Evolutionary conservation across 2,888 invertebrate species (phyloP), one percentile per base, ranked within the genome.

Genomic region (Tupiocoris notatus): DNA sequence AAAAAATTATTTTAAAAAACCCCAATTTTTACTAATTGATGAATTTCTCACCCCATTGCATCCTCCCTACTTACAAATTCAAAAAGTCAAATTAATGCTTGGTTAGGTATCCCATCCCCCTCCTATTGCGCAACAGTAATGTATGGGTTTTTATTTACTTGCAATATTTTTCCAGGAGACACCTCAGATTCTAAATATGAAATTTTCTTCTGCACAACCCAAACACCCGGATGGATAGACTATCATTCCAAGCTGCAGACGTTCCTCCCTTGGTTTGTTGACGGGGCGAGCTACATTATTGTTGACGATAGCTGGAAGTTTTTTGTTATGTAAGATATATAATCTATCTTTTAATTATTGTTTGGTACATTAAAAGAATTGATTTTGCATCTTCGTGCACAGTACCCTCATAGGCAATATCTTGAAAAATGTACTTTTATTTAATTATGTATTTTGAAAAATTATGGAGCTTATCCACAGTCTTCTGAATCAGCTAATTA

Each of bases 251-350:
- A 93, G 71, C 86, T 98, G 80, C 96, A 98, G 85, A 94, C 95
- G 0, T 94, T 97, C 82, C 87, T 98, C 9, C 85, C 97, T 77
- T 98, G 95, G 93, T 98, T 92, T 85, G 95, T 99, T 80, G 98
- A 99, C 87, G 97, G 95, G 16, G 97, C 96, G 0, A 94, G 93
- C 54, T 96, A 92, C 82, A 94, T 99, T 80, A 97, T 98, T 84
- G 87, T 91, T 1, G 93, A 94, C 83, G 98, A 99, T 86, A 90
- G 92, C 16, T 99, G 98, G 98, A 88, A 90, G 75, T 94, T 92
- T 83, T 94, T 93, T 83, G 89, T 92, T 80, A 88, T 93, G 91
- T 93, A 85, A 87, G 89, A 86, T 80, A 7, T 59, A 59, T 59
- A 59, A 59, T 16, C 17, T 59, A 17, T 17, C 17, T n/a, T 54